These are phyloP conservation scores for Petrocephalus zakoni DNA, from an alignment of 2,113 vertebrate species.

Conservation along the genomic window DNA sequence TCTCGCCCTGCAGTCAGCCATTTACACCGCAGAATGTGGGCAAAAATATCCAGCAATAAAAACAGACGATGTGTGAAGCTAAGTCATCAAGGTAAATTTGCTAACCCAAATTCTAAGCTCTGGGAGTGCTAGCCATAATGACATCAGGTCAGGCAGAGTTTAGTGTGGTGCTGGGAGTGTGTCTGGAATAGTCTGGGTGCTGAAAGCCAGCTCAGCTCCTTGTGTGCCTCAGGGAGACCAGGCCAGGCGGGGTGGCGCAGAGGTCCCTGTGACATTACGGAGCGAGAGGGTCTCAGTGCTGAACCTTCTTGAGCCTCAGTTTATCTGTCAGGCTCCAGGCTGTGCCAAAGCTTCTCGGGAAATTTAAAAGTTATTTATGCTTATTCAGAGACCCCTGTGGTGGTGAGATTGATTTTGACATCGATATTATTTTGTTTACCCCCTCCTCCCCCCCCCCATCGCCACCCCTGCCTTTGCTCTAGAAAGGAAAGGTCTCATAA, in stretches of 20 bases:
- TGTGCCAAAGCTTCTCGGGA: neutral
- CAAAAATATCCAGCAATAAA: neutral
- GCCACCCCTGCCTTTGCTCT: neutral
- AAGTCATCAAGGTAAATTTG: neutral
- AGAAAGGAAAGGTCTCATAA: neutral
- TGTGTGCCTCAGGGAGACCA: neutral
- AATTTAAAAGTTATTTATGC: neutral
- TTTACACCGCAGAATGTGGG: neutral
- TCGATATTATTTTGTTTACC: neutral
- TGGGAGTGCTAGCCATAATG: neutral
- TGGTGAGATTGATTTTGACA: neutral
- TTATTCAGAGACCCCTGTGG: neutral
- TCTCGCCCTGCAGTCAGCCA: neutral
- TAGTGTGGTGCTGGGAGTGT: neutral
- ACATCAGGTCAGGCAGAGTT: neutral
- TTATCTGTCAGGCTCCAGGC: neutral
- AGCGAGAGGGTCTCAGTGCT: neutral
- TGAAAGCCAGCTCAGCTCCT: neutral
- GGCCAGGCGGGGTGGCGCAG: neutral
- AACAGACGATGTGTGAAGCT: neutral
- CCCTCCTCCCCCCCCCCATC: neutral
- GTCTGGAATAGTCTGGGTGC: neutral
- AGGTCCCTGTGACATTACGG: neutral
- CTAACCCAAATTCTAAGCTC: neutral
- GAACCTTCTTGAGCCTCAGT: neutral